Conservation (phyloP, 2,888 invertebrate genomes). For the Crepidodera aurea region DNA sequence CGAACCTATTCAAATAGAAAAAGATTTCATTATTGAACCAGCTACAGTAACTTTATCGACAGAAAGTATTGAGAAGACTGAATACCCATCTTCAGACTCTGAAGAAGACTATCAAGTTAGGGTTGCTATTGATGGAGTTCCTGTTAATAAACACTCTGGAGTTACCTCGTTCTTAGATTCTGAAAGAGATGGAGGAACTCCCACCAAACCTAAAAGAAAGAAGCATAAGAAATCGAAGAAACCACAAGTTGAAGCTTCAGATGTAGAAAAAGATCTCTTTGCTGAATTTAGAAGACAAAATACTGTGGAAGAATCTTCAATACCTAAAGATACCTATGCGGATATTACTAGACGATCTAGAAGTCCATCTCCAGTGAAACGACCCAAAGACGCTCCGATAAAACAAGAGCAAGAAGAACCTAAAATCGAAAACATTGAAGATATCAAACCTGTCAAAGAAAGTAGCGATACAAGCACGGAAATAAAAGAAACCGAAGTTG, state of each 20-base stretch:
- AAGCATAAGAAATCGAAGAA: slow-evolving; percentile 42
- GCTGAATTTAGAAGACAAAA: slow-evolving; percentile 51
- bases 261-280: slow-evolving; percentile 47
- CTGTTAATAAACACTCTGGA: slow-evolving; percentile 44
- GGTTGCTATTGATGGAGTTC: slow-evolving; percentile 52
- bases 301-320: slow-evolving; percentile 42
- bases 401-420: background rate
- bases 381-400: background rate
- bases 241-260: slow-evolving; percentile 29
- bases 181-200: slow-evolving; percentile 43
- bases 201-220: slow-evolving; percentile 29
- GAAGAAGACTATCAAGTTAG: slow-evolving; percentile 52
- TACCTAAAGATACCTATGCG: slow-evolving; percentile 54
- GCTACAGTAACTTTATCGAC: background rate
- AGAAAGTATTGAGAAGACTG: background rate
- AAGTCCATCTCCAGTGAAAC: slow-evolving; percentile 46
- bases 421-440: background rate
- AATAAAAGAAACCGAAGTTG: slow-evolving; percentile 40
- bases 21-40: slow-evolving; percentile 30
- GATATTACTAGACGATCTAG: slow-evolving; percentile 52
- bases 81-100: slow-evolving; percentile 31
- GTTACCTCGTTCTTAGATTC: slow-evolving; percentile 46
- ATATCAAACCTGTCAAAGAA: background rate
- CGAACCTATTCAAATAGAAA: slow-evolving; percentile 16
- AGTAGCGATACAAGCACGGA: background rate